Conservation (phyloP, 1,140 invertebrate species). For the Linepithema humile region DNA sequence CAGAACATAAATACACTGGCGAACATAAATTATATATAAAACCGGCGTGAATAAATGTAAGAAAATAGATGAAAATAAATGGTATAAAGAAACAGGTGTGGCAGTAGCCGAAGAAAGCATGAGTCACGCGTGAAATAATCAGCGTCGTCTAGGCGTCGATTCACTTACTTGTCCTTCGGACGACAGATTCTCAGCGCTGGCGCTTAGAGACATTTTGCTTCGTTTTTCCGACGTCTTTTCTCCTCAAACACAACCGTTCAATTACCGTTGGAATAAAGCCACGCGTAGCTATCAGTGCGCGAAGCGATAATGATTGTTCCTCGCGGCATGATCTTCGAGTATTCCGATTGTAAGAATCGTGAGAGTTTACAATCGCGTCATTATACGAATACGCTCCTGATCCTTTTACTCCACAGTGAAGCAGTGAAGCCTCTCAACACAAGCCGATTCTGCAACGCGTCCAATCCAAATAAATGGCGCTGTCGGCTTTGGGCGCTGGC, state of each 20-base stretch:
- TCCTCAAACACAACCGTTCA: slow-evolving; percentile 6
- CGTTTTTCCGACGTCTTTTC: background rate
- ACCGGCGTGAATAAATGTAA: background rate
- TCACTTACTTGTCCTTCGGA: slow-evolving; percentile 86
- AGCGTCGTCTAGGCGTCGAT: slow-evolving; percentile 11
- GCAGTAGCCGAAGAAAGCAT: slow-evolving; percentile 18
- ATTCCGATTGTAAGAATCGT: background rate
- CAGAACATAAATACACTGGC: background rate
- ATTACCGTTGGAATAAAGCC: background rate
- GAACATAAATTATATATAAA: background rate
- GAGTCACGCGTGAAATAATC: slow-evolving; percentile 60
- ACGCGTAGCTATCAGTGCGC: background rate
- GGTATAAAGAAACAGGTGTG: background rate
- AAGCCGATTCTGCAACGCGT: too few relatives aligned
- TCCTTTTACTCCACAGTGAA: background rate
- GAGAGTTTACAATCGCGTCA: slow-evolving; percentile 16
- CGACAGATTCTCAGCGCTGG: slow-evolving; percentile 87
- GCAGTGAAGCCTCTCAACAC: too few relatives aligned
- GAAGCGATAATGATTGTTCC: background rate
- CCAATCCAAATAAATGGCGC: too few relatives aligned
- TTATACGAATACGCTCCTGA: background rate
- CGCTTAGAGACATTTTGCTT: slow-evolving; percentile 86
- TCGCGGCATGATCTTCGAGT: slow-evolving; percentile 37
- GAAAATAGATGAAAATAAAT: background rate
- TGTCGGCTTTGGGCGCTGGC: too few relatives aligned